Evolutionary conservation across 2,888 invertebrate species (phyloP), one percentile per base, ranked within the genome.

Genomic region (Acronicta leporina): DNA sequence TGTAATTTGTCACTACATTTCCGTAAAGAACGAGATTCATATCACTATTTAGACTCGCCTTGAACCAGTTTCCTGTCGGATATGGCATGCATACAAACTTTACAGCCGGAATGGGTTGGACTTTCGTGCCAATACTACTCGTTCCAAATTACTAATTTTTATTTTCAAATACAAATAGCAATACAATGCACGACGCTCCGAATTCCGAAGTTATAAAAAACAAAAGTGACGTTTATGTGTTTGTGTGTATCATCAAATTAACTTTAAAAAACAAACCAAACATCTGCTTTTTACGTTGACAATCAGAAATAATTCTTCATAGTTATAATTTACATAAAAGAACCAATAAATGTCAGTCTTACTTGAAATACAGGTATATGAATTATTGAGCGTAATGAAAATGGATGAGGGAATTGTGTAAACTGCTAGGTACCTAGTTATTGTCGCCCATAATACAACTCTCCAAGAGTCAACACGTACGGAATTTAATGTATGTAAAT

Each of bases 21-120:
- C 61, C 58, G 53, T 63, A 46, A 53, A 50, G 46, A 69, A 50
- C 47, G 14, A 7, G 57, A 73, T 63, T 60, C 54, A 20, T 68
- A 67, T 75, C 64, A 67, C 35, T 57, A 52, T 67, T 71, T 68
- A 58, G 58, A 58, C 40, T 74, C 60, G 47, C 77, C 71, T 77
- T 71, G 76, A 74, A 63, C 66, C 44, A 63, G 27, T 77, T 73
- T 58, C 55, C 59, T 60, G 48, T 44, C 57, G 42, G 43, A 71
- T 53, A 64, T 59, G 58, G 56, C 66, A 50, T 57, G 64, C 46
- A 63, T 48, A 61, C 53, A 45, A 56, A 56, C 52, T 55, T 49
- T 55, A 33, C 14, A 33, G 16, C 43, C 20, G 13, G 68, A 68
- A 49, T 52, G 25, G 8, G 33, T 47, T 65, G 14, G 40, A 27